Evolutionary conservation across 2,797 vertebrate species (phyloP).

Genomic region (Notolepis coatsorum): DNA sequence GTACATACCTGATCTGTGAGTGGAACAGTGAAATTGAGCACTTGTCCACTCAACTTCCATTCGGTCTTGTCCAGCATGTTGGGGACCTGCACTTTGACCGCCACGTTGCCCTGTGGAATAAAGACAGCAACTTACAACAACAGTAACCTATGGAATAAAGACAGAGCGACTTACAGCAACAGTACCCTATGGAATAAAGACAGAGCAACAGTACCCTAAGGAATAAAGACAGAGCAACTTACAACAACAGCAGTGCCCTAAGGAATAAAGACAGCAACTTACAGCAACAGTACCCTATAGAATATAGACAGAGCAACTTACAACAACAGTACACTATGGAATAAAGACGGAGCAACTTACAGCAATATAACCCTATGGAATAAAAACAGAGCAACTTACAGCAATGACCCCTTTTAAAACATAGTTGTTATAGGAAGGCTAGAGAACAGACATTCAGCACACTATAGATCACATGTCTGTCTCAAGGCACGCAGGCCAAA

Average conservation of each 20-base stretch:
- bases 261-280: not conserved
- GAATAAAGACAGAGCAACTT: no score
- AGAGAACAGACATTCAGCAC: not conserved
- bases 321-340: not conserved
- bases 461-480: no score
- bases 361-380: no score
- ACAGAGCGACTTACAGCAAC: not conserved
- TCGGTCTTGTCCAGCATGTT: constrained; percentile 99
- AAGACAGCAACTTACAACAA: no score
- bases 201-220: no score
- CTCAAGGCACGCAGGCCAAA: no score
- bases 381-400: no score
- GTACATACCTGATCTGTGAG: constrained; percentile 93
- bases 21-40: constrained; percentile 94
- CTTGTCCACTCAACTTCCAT: constrained; percentile 97
- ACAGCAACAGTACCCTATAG: constrained; percentile 73
- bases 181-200: not conserved
- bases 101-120: constrained; percentile 84
- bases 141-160: constrained; percentile 64
- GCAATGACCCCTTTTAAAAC: constrained; percentile 69
- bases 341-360: no score
- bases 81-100: constrained; percentile 97
- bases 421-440: not conserved
- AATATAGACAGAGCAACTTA: not conserved
- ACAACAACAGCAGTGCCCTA: no score